Evolutionary conservation across 2,113 vertebrate genomes (phyloP), one percentile per base, ranked within the genome.

Genomic region (Aptenodytes patagonicus): DNA sequence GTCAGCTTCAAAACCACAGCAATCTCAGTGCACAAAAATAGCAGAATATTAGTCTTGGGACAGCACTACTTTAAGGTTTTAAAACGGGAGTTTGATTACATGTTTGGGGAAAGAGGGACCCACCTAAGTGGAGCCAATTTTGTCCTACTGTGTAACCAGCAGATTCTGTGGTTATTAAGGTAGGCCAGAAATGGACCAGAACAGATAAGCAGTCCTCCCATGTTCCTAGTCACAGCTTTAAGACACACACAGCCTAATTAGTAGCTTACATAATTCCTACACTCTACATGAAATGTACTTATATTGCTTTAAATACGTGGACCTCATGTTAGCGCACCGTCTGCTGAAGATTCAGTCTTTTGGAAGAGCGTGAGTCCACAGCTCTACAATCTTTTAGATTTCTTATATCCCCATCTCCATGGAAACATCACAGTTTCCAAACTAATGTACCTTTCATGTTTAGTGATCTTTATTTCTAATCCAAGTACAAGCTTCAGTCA

Each of bases 361-460:
- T 44, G 25, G 24, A 92, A 87, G 36, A 87, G 17, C 3, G 1
- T 1, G 2, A 68, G 10, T 9, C 16, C 34, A 68, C 57, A 79
- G 31, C 38, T 75, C 69, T 28, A 38, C 60, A 70, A 13, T 49
- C 9, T 61, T 72, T 36, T 12, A 12, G 13, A 32, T 68, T 81
- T 89, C 92, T 82, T 76, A 46, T 2, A 82, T 13, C 7, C 28
- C 10, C 24, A 79, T 92, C 83, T 87, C 96, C 83, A 89, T 69
- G 78, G 93, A 87, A 84, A 95, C 81, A 57, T 24, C 34, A 81
- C 31, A 16, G 57, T 79, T 89, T 91, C 65, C 70, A 85, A 92
- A 85, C 14, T 62, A 72, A 46, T 0, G 2, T 7, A 71, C 47
- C 34, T 68, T 87, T 72, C 76, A 40, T 8, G 1, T 79, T 64